Evolutionary conservation across 2,888 invertebrate species (phyloP), one percentile per base, ranked within the genome.

Genomic region (Aphodius sticticus): DNA sequence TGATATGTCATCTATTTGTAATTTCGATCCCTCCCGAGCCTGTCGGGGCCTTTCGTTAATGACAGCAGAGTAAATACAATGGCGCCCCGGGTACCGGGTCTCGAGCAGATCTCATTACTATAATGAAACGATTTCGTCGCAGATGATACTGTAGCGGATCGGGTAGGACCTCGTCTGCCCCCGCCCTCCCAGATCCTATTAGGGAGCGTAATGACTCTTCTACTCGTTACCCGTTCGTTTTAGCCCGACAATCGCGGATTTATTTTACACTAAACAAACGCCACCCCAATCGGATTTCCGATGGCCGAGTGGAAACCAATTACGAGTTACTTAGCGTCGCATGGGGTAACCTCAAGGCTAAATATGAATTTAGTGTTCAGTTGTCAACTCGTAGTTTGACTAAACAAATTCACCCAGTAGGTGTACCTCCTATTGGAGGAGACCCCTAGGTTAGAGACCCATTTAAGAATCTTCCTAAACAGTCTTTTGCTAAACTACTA

Each of bases 61-160:
- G 86, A 85, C 82, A 83, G 82, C 82, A 84, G 84, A 85, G 85
- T 84, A 85, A 86, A 86, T 84, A 87, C 87, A 87, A 87, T 86
- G 86, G 82, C 82, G 81, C 74, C 35, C 74, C 74, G 74, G 36
- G 35, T 37, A 35, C 36, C 36, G 78, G 79, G 78, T 81, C 81
- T 82, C 82, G 82, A 83, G 83, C 82, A 80, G 83, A 84, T 84
- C 85, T 85, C 84, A 83, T 84, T 84, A 84, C 84, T 83, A 86
- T 87, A 87, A 87, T 87, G 87, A 87, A 87, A 87, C 86, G 86
- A 86, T 86, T 84, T 84, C 84, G 84, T 85, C 82, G 82, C 84
- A 82, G 85, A 85, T 85, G 85, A 86, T 85, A 74, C 74, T 37
- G 35, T 37, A 37, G 36, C 15, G 36, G 74, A 74, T 35, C 35